A percentile compares a stretch with the other conserved stretches of the same genome.
These are phyloP conservation scores for Whitmania pigra DNA, from an alignment of 1,140 invertebrate genomes.

Conservation along the genomic window DNA sequence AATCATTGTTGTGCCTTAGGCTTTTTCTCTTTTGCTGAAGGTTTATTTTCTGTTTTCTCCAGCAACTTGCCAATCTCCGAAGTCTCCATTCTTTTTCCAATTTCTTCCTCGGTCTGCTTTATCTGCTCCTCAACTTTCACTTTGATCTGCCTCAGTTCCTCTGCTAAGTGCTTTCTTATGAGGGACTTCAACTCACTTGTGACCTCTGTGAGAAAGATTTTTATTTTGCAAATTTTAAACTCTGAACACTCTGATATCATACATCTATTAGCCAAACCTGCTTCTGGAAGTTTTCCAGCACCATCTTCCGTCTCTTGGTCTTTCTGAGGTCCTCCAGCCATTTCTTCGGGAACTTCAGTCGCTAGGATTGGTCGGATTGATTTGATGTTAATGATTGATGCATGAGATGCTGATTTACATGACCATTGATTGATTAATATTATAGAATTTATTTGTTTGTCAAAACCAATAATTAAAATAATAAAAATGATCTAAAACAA, in stretches of 20 bases:
- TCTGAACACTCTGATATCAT: no score
- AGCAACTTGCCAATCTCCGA: slow-evolving; percentile 27
- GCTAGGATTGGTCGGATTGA: no score
- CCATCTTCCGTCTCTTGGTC: no score
- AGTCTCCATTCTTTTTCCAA: slow-evolving; percentile 33
- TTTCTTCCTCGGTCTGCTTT: slow-evolving; percentile 33
- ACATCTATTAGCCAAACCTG: no score
- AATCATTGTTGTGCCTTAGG: neutral
- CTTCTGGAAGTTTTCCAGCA: no score
- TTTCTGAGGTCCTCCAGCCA: no score
- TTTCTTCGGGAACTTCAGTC: no score
- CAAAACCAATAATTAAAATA: slow-evolving; percentile 1
- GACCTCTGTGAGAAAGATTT: neutral
- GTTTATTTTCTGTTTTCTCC: slow-evolving; percentile 27
- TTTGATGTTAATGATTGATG: no score
- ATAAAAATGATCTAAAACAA: neutral
- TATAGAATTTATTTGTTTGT: slow-evolving; percentile 11
- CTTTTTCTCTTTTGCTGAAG: slow-evolving; percentile 33
- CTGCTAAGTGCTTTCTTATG: slow-evolving; percentile 34
- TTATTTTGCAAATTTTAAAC: no score
- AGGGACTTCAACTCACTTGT: slow-evolving; percentile 32
- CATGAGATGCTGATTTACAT: no score
- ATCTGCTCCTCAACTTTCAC: slow-evolving; percentile 35
- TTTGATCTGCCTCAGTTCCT: slow-evolving; percentile 38
- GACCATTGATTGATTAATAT: no score